Evolutionary conservation across 2,888 invertebrate species (phyloP), one percentile per base, ranked within the genome.

Genomic region (Subacronicta megacephala): DNA sequence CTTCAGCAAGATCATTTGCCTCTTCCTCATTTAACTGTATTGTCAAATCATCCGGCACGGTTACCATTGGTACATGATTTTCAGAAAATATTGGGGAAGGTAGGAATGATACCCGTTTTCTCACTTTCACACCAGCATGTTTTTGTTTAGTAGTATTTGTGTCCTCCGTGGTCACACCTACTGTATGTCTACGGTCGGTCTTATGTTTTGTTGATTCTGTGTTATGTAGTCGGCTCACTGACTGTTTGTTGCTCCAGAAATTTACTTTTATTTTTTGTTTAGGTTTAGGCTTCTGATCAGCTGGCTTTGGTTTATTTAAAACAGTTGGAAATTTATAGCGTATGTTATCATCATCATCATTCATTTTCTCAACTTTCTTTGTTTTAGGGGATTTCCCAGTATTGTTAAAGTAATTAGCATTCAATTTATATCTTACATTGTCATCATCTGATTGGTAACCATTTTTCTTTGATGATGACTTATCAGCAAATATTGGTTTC

Each of bases 41-140:
- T n/a, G 94, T 92, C 46, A 94, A 84, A 73, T 94, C 94, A 85
- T 94, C 94, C 0, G 94, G 94, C 2, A 94, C 94, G 0, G 94
- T 92, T 0, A 94, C 92, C 94, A 94, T 94, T 0, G 94, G 94
- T 35, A 90, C 83, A 83, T 93, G 92, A 54, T 93, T 90, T 5
- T 93, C 94, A 29, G 87, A 88, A 70, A 93, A 93, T 15, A 92
- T 64, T 4, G 94, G 93, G 5, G 93, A 89, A 0, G 93, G 94
- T 6, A 94, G 80, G 64, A 93, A 93, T 46, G 93, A 93, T 12
- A 94, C 93, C 44, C 83, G 86, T 75, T 94, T 94, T 4, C 89
- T 81, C 0, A 93, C 90, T 77, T 91, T 94, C 0, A 92, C 88
- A 13, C 64, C 51, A 2, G 85, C 72, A 13, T 62, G 68, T 76